Evolutionary conservation across 2,888 invertebrate genomes (phyloP).

Genomic region (Rotaria sp.): DNA sequence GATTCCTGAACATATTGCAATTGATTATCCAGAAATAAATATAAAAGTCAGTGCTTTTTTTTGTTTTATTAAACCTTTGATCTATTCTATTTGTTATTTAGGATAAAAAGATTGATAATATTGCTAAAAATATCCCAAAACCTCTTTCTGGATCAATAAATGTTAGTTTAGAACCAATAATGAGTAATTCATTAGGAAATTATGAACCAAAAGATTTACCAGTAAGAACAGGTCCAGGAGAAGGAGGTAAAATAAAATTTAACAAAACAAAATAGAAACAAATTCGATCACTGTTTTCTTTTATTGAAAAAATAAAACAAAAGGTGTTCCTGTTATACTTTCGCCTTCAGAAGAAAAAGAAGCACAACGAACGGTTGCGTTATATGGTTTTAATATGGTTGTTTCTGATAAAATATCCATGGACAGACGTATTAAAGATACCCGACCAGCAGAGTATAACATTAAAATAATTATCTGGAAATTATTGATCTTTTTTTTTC

Average conservation of each 20-base stretch:
- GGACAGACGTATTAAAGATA: slow-evolving; percentile 81
- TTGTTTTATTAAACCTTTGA: not conserved
- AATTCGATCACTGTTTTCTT: not conserved
- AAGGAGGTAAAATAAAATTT: slow-evolving; percentile 72
- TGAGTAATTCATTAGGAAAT: slow-evolving; percentile 61
- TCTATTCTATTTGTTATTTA: not conserved
- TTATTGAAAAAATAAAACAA: not conserved
- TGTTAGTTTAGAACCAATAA: slow-evolving; percentile 45
- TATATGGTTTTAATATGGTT: slow-evolving; percentile 96
- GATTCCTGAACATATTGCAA: not conserved
- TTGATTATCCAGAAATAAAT: not conserved
- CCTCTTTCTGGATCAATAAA: slow-evolving; percentile 43
- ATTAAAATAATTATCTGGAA: slow-evolving; percentile 44
- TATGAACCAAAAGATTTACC: slow-evolving; percentile 68
- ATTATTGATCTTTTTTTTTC: slow-evolving; percentile 35
- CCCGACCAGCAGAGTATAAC: slow-evolving; percentile 70
- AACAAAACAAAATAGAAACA: slow-evolving; percentile 50
- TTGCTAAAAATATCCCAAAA: not conserved
- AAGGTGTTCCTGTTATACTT: not conserved
- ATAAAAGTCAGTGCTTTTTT: not conserved
- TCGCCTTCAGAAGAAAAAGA: slow-evolving; percentile 70
- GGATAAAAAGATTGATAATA: not conserved
- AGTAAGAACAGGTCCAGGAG: slow-evolving; percentile 46
- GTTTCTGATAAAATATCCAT: slow-evolving; percentile 90
- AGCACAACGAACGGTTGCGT: slow-evolving; percentile 76